Base-by-base conservation (phyloP, 2,797 vertebrate species). In the Rhodeus uyekii region DNA sequence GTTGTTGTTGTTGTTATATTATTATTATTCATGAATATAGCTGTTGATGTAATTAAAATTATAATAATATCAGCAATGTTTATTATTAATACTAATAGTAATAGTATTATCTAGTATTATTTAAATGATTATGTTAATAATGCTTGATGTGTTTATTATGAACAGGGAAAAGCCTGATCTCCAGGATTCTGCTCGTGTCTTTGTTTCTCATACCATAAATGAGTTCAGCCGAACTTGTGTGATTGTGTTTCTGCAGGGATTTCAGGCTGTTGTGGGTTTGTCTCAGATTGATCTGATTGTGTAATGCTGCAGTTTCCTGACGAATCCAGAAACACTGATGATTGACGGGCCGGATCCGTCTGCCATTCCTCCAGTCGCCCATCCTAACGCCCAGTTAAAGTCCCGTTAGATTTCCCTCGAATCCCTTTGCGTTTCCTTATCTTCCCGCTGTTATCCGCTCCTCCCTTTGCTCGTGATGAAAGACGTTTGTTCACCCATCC, bases 361-460 rank as follows among this genome's bases (percentile, higher is more conserved):
- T 9, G 8, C 50, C 53, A 2, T 13, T 55, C 53, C 53, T 55
- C n/a, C n/a, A 5, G 50, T 12, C 22, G 3, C 50, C 9, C 3
- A n/a, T 53, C 22, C 18, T 50, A 3, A 50, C 8, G 18, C 6
- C 50, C 46, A 19, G 19, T 48, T 19, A 48, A 7, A 34, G 71
- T 22, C 76, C 38, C 34, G 74, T 79, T 85, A 76, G 76, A 69
- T 80, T 82, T 80, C 53, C 82, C 61, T 74, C 72, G 29, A 63
- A 53, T 42, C 58, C 67, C 32, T 73, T 83, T 83, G 50, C 53
- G 42, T 19, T 19, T 48, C 18, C 46, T 48, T 8, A 48, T 48
- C 46, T 8, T n/a, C n/a, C n/a, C n/a, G n/a, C 18, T 48, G 46
- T 24, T 16, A 87, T 68, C 81, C 50, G 85, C 44, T 48, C 44